Evolutionary conservation across 1,140 invertebrate genomes (phyloP).

Genomic region (Zaprionus davidi): DNA sequence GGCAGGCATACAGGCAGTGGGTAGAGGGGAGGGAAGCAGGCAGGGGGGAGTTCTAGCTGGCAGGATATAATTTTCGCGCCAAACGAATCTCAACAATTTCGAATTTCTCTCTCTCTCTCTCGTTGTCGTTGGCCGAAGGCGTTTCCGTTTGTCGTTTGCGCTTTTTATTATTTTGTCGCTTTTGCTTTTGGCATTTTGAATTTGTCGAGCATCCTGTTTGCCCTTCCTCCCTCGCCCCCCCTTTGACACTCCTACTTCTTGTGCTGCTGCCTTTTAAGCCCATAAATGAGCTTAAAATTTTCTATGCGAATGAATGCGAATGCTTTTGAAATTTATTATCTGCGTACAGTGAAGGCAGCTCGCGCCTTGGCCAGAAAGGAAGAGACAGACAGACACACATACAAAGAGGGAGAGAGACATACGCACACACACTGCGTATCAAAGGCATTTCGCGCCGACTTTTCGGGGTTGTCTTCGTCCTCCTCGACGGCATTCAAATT

Average conservation of each 20-base stretch:
- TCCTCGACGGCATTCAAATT: slow-evolving; percentile 63
- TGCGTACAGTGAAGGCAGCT: slow-evolving; percentile 9
- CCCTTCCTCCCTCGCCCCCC: background rate
- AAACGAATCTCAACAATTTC: slow-evolving; percentile 78
- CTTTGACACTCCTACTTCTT: background rate
- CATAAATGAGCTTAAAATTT: slow-evolving; percentile 84
- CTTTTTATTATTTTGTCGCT: slow-evolving; percentile 72
- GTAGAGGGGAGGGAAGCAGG: slow-evolving; percentile 3
- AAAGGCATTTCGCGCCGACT: slow-evolving; percentile 64
- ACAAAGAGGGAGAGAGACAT: slow-evolving; percentile 10
- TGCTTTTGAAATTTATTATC: slow-evolving; percentile 83
- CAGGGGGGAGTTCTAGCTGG: background rate
- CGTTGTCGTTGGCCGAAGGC: slow-evolving; percentile 53
- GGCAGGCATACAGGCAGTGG: slow-evolving; percentile 36
- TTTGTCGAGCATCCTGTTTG: slow-evolving; percentile 74
- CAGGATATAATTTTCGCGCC: slow-evolving; percentile 77
- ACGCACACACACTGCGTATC: slow-evolving; percentile 16
- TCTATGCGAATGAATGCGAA: slow-evolving; percentile 82
- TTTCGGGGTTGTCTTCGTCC: slow-evolving; percentile 21
- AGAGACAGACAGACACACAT: slow-evolving; percentile 31
- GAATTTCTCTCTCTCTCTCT: slow-evolving; percentile 41
- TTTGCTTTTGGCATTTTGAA: slow-evolving; percentile 68
- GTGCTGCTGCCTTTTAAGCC: slow-evolving; percentile 69
- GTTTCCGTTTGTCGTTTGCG: slow-evolving; percentile 64
- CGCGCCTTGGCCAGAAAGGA: slow-evolving; percentile 5